Conservation (phyloP, 2,888 invertebrate species). For the Rhamphomyia laevipes region DNA sequence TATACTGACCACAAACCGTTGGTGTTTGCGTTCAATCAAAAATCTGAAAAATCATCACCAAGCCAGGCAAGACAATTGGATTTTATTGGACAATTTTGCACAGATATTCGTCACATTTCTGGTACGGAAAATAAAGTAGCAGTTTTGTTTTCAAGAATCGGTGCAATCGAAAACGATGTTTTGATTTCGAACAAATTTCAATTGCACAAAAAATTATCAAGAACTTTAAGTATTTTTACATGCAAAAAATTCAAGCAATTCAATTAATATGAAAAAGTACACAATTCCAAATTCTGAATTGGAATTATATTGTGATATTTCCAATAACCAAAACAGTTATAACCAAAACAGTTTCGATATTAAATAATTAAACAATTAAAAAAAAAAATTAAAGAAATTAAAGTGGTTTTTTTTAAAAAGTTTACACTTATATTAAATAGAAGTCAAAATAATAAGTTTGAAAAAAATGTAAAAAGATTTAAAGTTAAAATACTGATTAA, state of each 20-base stretch:
- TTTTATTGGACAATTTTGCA: background rate
- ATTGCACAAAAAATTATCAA: background rate
- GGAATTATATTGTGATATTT: background rate
- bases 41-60: slow-evolving; percentile 1
- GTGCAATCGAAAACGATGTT: background rate
- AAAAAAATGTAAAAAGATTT: too few species aligned
- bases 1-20: slow-evolving; percentile 7
- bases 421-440: too few species aligned
- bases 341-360: background rate
- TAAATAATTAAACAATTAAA: background rate
- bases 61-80: slow-evolving; percentile 1
- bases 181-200: too few species aligned
- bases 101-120: background rate
- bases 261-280: background rate
- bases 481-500: too few species aligned
- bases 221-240: background rate
- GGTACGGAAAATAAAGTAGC: slow-evolving; percentile 5
- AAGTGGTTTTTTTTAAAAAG: too few species aligned
- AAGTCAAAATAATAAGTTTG: too few species aligned
- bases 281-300: background rate
- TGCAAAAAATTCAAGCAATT: background rate
- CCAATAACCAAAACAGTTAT: background rate
- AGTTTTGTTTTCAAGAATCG: slow-evolving; percentile 1
- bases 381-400: too few species aligned
- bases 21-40: background rate